These are phyloP conservation scores for Cylloceria caligata DNA, from an alignment of 2,888 invertebrate genomes.

Conservation along the genomic window DNA sequence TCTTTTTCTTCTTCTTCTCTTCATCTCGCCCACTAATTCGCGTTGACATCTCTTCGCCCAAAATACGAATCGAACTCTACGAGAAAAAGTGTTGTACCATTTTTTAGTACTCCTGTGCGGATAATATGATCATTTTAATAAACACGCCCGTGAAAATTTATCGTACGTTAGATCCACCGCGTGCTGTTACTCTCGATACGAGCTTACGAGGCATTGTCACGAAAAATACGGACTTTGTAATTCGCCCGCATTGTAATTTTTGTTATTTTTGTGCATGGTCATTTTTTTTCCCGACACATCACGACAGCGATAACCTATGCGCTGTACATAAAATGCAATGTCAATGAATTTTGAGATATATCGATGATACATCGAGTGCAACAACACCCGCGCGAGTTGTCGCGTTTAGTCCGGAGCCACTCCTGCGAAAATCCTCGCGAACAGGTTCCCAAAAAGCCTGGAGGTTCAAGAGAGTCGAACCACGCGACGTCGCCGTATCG, in stretches of 20 bases:
- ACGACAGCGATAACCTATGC: not conserved
- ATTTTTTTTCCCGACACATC: too few relatives aligned
- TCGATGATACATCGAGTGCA: not conserved
- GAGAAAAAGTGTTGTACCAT: not conserved
- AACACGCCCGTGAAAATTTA: not conserved
- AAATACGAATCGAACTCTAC: slow-evolving; percentile 63
- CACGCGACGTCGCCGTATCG: slow-evolving; percentile 38
- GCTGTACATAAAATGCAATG: not conserved
- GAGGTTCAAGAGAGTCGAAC: not conserved
- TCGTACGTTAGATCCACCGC: not conserved
- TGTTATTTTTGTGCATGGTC: too few relatives aligned
- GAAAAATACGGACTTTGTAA: too few relatives aligned
- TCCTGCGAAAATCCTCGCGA: not conserved
- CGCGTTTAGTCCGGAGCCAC: not conserved
- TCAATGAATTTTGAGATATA: not conserved
- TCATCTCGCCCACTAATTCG: slow-evolving; percentile 76
- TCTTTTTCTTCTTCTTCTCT: slow-evolving; percentile 62
- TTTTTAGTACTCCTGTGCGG: too few relatives aligned
- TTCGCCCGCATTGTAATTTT: too few relatives aligned
- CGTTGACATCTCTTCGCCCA: slow-evolving; percentile 74
- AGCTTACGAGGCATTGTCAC: too few relatives aligned
- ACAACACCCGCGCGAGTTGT: slow-evolving; percentile 28
- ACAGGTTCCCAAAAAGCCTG: slow-evolving; percentile 31
- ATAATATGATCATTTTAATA: not conserved
- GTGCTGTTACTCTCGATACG: not conserved